Evolutionary conservation across 2,113 vertebrate genomes (phyloP).

Genomic region (Rhinoptilus africanus): DNA sequence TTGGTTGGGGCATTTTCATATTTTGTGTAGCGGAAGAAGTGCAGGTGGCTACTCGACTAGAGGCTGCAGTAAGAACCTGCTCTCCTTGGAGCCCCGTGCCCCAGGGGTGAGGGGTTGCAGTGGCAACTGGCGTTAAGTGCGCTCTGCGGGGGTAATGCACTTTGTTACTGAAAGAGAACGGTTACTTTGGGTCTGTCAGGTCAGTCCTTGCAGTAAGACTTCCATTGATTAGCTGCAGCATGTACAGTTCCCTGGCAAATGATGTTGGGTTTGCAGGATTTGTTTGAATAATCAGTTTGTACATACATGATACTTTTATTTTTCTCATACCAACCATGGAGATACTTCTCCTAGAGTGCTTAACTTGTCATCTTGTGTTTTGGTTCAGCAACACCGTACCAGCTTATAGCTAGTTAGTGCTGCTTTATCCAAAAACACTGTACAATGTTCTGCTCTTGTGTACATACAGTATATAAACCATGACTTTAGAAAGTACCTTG

Average conservation of each 20-base stretch:
- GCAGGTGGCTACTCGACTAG: not conserved
- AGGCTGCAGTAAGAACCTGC: not conserved
- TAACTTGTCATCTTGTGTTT: conserved; percentile 56
- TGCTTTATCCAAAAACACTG: conserved; percentile 56
- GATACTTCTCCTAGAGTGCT: conserved; percentile 45
- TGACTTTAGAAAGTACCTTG: conserved; percentile 64
- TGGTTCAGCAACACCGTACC: conserved; percentile 36
- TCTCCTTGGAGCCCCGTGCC: not conserved
- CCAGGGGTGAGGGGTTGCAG: not conserved
- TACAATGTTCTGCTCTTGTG: conserved; percentile 49
- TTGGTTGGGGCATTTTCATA: conserved; percentile 20
- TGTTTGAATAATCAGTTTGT: conserved; percentile 52
- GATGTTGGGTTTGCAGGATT: not conserved
- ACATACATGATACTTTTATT: conserved; percentile 61
- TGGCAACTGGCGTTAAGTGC: not conserved
- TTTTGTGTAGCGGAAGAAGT: not conserved
- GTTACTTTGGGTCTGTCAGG: not conserved
- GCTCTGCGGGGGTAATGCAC: conserved; percentile 16
- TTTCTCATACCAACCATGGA: conserved; percentile 58
- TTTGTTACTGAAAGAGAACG: not conserved
- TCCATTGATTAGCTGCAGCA: conserved; percentile 22
- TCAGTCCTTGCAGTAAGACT: conserved; percentile 11
- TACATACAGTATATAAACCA: conserved; percentile 66
- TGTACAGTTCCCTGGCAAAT: not conserved
- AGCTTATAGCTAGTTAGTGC: conserved; percentile 46